Evolutionary conservation across 2,888 invertebrate genomes (phyloP), one percentile per base, ranked within the genome.

Genomic region (Rhorus exstirpatorius): DNA sequence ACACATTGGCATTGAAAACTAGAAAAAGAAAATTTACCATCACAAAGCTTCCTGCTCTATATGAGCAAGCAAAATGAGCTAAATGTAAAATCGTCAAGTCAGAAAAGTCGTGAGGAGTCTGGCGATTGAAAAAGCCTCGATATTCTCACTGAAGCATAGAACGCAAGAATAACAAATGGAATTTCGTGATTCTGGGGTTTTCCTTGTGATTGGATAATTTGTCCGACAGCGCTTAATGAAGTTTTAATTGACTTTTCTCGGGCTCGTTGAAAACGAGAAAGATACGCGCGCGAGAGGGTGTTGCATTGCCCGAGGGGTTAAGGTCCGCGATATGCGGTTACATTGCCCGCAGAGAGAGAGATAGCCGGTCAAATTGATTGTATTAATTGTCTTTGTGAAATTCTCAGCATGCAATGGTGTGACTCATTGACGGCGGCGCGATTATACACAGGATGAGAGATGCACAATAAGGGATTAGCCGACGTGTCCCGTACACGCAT

Each of bases 311-410:
- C n/a, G n/a, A n/a, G n/a, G n/a, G n/a, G n/a, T n/a, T n/a, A n/a
- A n/a, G n/a, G n/a, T n/a, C n/a, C n/a, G n/a, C n/a, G n/a, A n/a
- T n/a, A n/a, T n/a, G n/a, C n/a, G n/a, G n/a, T n/a, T n/a, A n/a
- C n/a, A n/a, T n/a, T n/a, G n/a, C n/a, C n/a, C n/a, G n/a, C n/a
- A n/a, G n/a, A n/a, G n/a, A n/a, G n/a, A n/a, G n/a, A n/a, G n/a
- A n/a, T n/a, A n/a, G n/a, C n/a, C n/a, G n/a, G n/a, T n/a, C 14
- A 63, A 80, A 83, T 75, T 84, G 51, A 44, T 72, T 67, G 63
- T 63, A 84, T 80, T 80, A 83, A 80, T 83, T 78, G 76, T 26
- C 76, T 63, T 70, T 41, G 75, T 51, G 67, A 78, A 81, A 83
- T 83, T 82, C 71, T n/a, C 53, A 80, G 60, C 21, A 55, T 74